Evolutionary conservation across 1,140 invertebrate genomes (phyloP).

Genomic region (Formica selysi): DNA sequence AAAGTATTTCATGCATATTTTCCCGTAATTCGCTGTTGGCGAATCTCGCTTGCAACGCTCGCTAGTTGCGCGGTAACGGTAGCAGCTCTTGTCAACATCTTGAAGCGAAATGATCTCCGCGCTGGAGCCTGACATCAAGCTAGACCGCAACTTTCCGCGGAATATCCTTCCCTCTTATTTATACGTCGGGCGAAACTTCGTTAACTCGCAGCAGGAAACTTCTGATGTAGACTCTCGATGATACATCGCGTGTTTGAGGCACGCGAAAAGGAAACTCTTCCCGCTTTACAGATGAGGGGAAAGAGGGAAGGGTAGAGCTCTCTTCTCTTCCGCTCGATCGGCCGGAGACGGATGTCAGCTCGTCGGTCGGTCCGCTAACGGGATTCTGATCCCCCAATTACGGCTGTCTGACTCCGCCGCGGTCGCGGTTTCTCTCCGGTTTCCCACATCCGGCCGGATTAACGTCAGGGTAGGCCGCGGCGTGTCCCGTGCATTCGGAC

Average conservation of each 20-base stretch:
- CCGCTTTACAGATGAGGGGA: neutral
- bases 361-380: slow-evolving; percentile 29
- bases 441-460: slow-evolving; percentile 49
- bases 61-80: neutral
- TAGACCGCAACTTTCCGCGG: neutral
- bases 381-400: slow-evolving; percentile 57
- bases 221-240: slow-evolving; percentile 37
- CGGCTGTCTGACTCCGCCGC: slow-evolving; percentile 38
- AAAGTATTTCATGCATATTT: neutral
- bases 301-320: neutral
- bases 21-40: neutral
- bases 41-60: neutral
- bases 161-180: slow-evolving; percentile 8
- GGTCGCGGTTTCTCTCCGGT: slow-evolving; percentile 54
- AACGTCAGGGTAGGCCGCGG: slow-evolving; percentile 51
- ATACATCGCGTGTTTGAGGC: slow-evolving; percentile 10
- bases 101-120: slow-evolving; percentile 15
- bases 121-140: slow-evolving; percentile 15
- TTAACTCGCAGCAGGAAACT: slow-evolving; percentile 53
- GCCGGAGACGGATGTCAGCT: slow-evolving; percentile 42
- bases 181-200: slow-evolving; percentile 4
- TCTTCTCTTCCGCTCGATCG: neutral
- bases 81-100: neutral
- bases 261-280: neutral
- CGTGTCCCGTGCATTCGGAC: slow-evolving; percentile 50